Conservation (phyloP, 2,797 vertebrate genomes). For the Macropodus opercularis region DNA sequence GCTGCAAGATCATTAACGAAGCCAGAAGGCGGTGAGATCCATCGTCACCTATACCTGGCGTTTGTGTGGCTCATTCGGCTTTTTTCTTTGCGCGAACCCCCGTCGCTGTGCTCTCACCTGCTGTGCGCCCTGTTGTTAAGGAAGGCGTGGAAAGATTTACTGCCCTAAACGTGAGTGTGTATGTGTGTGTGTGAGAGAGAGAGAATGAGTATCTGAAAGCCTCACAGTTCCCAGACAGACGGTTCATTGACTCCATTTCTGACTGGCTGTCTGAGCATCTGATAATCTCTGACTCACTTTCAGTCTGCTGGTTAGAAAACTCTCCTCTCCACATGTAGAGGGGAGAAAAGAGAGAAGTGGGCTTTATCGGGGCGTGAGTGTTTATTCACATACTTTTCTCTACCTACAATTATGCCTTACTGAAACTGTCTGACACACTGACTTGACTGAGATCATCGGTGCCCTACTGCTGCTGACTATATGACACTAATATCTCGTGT, state of each 20-base stretch:
- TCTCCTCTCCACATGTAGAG: too few species aligned
- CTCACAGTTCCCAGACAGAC: conserved; percentile 51
- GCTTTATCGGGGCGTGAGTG: too few species aligned
- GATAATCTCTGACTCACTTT: conserved; percentile 65
- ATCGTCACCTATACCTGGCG: conserved; percentile 35
- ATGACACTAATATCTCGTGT: too few species aligned
- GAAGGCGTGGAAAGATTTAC: conserved; percentile 51
- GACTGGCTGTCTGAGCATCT: conserved; percentile 67
- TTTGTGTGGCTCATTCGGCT: neutral
- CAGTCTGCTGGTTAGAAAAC: conserved; percentile 20
- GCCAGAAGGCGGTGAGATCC: conserved; percentile 32
- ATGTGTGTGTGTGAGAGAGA: conserved; percentile 4
- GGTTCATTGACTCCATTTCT: conserved; percentile 57
- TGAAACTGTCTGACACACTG: too few species aligned
- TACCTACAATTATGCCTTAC: too few species aligned
- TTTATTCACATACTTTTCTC: too few species aligned
- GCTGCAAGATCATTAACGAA: conserved; percentile 47
- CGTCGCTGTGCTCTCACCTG: too few species aligned
- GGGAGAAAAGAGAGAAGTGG: too few species aligned
- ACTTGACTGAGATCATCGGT: too few species aligned
- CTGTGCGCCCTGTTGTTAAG: conserved; percentile 58
- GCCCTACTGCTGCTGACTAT: too few species aligned
- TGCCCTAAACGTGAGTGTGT: conserved; percentile 27
- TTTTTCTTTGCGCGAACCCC: neutral
- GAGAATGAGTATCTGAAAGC: conserved; percentile 15